Base-by-base conservation (phyloP, 2,888 invertebrate species). In the Sisyra terminalis region DNA sequence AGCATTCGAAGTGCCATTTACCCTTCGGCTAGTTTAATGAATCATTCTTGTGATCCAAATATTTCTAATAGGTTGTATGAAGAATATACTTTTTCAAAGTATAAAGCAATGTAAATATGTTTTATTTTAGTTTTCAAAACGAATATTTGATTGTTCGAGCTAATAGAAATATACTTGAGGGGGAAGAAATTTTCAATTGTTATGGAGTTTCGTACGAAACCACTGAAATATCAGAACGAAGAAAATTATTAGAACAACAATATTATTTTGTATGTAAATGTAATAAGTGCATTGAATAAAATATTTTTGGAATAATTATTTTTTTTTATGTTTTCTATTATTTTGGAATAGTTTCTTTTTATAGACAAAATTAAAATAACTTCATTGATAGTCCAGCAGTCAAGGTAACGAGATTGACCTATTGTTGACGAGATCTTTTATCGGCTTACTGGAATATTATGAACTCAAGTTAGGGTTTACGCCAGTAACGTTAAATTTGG, bases 21-120 rank as follows among this genome's bases (percentile, higher is more conserved):
- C 57, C 85, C 90, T 0, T 78, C 85, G 1, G 76, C 86, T 1
- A 85, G 88, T 52, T 76, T 92, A 65, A 84, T 92, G 76, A 96
- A 94, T 60, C 94, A 96, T 63, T 83, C 89, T 1, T 94, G 94
- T 58, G 77, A 82, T 48, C 81, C 88, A 5, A 82, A 81, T 52
- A 80, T 90, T 45, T 74, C 77, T 41, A 77, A 77, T 51, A 75
- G 73, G 79, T 82, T 55, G 40, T 43, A 44, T 29, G 4, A 16
- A 38, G 3, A 17, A 10, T 6, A 14, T 17, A 3, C 9, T 16
- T 38, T 38, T 10, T 16, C 14, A n/a, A 2, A 29, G 10, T 29
- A 9, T 11, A n/a, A 15, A 29, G 6, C 7, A 39, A 15, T 15
- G 9, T 3, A 14, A 6, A n/a, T 36, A 7, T 36, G 10, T 38